These are phyloP conservation scores for Heteromurus nitidus DNA, from an alignment of 2,888 invertebrate genomes.

Conservation along the genomic window DNA sequence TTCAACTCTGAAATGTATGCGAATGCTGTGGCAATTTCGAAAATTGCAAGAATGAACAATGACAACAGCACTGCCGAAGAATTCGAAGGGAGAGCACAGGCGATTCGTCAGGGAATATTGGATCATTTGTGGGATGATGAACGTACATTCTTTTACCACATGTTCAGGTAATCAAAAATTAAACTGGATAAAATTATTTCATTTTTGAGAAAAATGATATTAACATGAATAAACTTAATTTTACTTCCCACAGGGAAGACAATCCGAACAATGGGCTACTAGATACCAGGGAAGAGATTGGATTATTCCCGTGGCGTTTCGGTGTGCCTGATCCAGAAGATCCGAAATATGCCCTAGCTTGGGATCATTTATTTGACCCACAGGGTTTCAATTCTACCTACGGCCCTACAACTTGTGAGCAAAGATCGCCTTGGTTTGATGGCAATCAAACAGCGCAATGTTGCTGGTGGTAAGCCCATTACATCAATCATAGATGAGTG, in stretches of 20 bases:
- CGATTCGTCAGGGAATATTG: conserved; percentile 58
- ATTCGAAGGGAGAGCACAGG: conserved; percentile 60
- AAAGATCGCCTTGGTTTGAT: conserved; percentile 69
- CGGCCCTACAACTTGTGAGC: conserved; percentile 72
- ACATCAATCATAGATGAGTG: neutral
- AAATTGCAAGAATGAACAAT: conserved; percentile 66
- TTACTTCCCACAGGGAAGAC: conserved; percentile 56
- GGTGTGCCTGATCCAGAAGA: conserved; percentile 62
- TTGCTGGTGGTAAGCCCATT: conserved; percentile 71
- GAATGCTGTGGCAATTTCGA: conserved; percentile 70
- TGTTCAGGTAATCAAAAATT: conserved; percentile 54
- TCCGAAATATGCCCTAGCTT: conserved; percentile 62
- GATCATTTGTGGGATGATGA: conserved; percentile 70
- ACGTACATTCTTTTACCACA: conserved; percentile 70
- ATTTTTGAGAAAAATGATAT: no score
- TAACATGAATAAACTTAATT: no score
- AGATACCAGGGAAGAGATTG: conserved; percentile 72
- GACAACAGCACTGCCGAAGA: conserved; percentile 58
- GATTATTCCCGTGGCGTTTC: conserved; percentile 71
- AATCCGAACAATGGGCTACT: conserved; percentile 68
- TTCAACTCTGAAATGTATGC: conserved; percentile 72
- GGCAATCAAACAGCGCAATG: conserved; percentile 71
- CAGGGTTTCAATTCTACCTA: conserved; percentile 67
- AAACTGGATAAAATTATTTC: neutral
- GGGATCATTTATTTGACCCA: conserved; percentile 67